These are phyloP conservation scores for Microchirus variegatus DNA, from an alignment of 2,797 vertebrate genomes.

Conservation along the genomic window DNA sequence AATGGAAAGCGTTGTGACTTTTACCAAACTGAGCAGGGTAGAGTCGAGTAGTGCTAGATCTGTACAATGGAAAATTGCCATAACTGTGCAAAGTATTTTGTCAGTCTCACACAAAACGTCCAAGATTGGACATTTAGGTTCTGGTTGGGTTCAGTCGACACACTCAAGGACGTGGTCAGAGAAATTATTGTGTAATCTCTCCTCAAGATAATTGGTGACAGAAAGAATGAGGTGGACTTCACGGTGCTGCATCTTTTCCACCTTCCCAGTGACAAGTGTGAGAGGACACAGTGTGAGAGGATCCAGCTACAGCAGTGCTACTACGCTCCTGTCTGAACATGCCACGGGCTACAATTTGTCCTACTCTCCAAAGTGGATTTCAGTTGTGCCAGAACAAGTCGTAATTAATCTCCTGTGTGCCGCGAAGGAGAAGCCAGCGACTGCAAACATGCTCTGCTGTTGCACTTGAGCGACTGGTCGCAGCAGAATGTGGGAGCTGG, in stretches of 20 bases:
- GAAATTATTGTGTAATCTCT: neutral
- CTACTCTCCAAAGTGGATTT: conserved; percentile 61
- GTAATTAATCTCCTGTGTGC: conserved; percentile 56
- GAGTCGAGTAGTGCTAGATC: no score
- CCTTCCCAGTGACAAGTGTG: conserved; percentile 52
- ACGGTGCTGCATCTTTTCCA: conserved; percentile 29
- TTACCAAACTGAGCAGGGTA: no score
- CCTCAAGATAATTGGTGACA: neutral
- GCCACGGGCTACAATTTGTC: conserved; percentile 69
- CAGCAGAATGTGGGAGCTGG: conserved; percentile 12
- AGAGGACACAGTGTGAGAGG: conserved; percentile 57
- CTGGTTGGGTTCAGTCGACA: no score
- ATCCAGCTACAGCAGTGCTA: conserved; percentile 43
- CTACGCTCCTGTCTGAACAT: conserved; percentile 61
- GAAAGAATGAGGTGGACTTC: conserved; percentile 1
- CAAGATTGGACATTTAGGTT: no score
- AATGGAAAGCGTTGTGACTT: no score
- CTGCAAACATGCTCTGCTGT: conserved; percentile 29
- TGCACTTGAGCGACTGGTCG: conserved; percentile 28
- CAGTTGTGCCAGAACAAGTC: conserved; percentile 59
- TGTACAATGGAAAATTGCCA: no score
- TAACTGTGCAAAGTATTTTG: no score
- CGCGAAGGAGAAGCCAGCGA: conserved; percentile 58
- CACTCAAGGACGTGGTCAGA: no score
- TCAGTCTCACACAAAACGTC: no score